Percentiles rank a stretch among this genome's conserved stretches.
Evolutionary conservation across 2,888 invertebrate species (phyloP).

Genomic region (Campoplex nolae): DNA sequence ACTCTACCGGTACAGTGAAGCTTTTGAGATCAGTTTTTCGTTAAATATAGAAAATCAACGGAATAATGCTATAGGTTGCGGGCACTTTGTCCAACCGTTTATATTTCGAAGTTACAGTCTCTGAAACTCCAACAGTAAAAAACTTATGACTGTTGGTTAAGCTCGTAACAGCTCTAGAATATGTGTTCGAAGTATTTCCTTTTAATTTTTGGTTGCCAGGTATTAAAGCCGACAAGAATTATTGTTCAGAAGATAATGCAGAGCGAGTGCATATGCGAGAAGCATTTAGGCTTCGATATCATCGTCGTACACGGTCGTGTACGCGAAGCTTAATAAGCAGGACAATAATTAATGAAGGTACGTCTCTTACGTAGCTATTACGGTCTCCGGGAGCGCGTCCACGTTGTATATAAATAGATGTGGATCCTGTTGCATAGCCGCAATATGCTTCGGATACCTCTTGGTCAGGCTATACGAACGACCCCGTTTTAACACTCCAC

Average conservation of each 20-base stretch:
- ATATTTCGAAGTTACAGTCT: background rate
- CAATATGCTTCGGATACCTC: slow-evolving; percentile 61
- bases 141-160: background rate
- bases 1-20: too few relatives aligned
- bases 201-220: background rate
- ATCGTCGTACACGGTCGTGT: slow-evolving; percentile 52
- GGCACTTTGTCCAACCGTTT: too few relatives aligned
- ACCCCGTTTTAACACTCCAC: slow-evolving; percentile 34
- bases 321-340: slow-evolving; percentile 76
- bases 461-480: slow-evolving; percentile 28
- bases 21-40: too few relatives aligned
- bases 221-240: slow-evolving; percentile 16
- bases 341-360: slow-evolving; percentile 80
- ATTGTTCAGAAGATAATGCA: slow-evolving; percentile 26
- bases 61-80: too few relatives aligned
- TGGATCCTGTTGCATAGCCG: slow-evolving; percentile 70
- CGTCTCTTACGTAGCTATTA: slow-evolving; percentile 78
- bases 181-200: slow-evolving; percentile 26
- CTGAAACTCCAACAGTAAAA: background rate
- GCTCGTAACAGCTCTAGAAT: background rate
- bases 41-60: too few relatives aligned
- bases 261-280: slow-evolving; percentile 14
- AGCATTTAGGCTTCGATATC: slow-evolving; percentile 66
- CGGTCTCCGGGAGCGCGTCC: slow-evolving; percentile 63
- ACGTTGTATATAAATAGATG: slow-evolving; percentile 75